Base-by-base conservation (phyloP, 2,888 invertebrate species). In the Steinernema carpocapsae region DNA sequence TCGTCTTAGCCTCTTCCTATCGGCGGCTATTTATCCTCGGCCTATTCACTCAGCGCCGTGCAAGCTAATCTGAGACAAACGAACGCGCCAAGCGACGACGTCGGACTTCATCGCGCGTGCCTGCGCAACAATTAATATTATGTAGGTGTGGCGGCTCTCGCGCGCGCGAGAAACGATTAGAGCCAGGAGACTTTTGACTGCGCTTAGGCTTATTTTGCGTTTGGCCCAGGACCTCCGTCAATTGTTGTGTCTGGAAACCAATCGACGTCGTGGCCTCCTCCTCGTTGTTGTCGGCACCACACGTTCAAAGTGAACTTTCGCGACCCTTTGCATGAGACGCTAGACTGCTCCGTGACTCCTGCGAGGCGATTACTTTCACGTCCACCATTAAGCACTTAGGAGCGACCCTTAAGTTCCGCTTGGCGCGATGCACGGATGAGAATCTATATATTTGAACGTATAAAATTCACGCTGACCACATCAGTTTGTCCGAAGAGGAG, bases 121-220 rank as follows among this genome's bases (percentile, higher is more conserved):
- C 64, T 29, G 64, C 64, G 64, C 64, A 64, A 64, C 64, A 64
- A 64, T 64, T 64, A 64, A 64, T 64, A 52, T 52, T 52, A 64
- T 64, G 64, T 64, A 64, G 64, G 64, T 64, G 64, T 64, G 64
- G 64, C 64, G 64, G 64, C 64, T 64, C 64, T 64, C 64, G 64
- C 64, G 64, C 64, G 32, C 64, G 64, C 64, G 32, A 26, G 29
- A 64, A 64, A 64, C 64, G 64, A 64, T 64, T 64, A 64, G 64
- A 64, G 64, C 64, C 32, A 32, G 64, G 32, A 64, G 64, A 64
- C 64, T 64, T 64, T 64, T 64, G 64, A 17, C 64, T 64, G 64
- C 64, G 64, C 37, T 64, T 37, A 37, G 37, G 37, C 37, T 3
- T 64, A 64, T 64, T 64, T 64, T 64, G 64, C 64, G 29, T 4